Evolutionary conservation across 2,113 vertebrate genomes (phyloP), one percentile per base, ranked within the genome.

Genomic region (Nycticebus coucang): DNA sequence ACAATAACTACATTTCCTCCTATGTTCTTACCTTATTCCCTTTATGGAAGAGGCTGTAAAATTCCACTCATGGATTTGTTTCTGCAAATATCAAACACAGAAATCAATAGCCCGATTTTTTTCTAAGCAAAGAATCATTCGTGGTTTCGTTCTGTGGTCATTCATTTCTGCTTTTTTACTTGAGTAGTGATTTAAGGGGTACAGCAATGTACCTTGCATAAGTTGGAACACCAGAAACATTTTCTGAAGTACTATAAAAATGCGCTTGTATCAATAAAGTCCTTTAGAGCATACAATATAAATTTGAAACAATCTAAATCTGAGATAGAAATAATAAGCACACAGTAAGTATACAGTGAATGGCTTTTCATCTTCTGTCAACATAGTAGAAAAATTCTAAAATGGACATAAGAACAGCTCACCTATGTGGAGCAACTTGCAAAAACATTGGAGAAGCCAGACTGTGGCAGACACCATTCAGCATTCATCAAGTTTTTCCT

Each of bases 11-110:
- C 35, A 28, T 93, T 53, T 37, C 96, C 85, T 98, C 87, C 96
- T 53, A 66, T 11, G 74, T 66, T 98, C 98, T 79, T 98, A 99
- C 99, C 99, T 99, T 97, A 99, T 99, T 98, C 99, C 99, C 97
- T 99, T 99, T 96, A 99, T 99, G 94, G 99, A 99, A 95, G 98
- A 98, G 35, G 99, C 98, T 72, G 98, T 99, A 97, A 99, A 99
- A 98, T 99, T 99, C 99, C 99, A 99, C 96, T 99, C 99, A 2
- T 99, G 99, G 95, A 99, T 99, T 87, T 99, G 99, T 97, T 99
- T 99, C 99, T 99, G 98, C 89, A 97, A 98, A 79, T 77, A 97
- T 92, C 33, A 97, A 90, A 97, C 33, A 94, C 21, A 91, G 81
- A 95, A 66, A 79, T 97, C 69, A 98, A 75, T 22, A 86, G 92